Percentiles rank a stretch among this genome's conserved stretches.
These are phyloP conservation scores for Myxocyprinus asiaticus DNA, from an alignment of 2,113 vertebrate genomes.

Conservation along the genomic window DNA sequence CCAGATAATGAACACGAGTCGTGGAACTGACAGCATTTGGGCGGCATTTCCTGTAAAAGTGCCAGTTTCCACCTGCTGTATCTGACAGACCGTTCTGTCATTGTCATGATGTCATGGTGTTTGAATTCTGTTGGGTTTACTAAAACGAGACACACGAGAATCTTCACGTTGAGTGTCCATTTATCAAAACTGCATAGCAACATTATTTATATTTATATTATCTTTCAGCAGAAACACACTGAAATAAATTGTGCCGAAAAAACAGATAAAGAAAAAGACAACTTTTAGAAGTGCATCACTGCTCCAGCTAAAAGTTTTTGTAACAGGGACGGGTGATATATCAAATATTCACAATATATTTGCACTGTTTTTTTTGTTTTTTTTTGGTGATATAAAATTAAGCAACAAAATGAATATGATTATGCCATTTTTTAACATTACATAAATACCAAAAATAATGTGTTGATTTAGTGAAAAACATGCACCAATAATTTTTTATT, in stretches of 20 bases:
- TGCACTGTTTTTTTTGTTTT: background rate
- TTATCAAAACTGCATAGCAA: no score
- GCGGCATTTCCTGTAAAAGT: background rate
- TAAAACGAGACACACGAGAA: no score
- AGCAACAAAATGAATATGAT: no score
- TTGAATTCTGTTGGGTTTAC: no score
- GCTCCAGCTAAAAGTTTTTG: background rate
- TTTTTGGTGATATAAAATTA: background rate
- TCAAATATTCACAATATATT: background rate
- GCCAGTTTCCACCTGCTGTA: background rate
- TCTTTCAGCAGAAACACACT: no score
- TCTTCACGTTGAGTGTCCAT: no score
- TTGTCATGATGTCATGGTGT: background rate
- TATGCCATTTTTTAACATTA: no score
- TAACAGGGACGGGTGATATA: background rate
- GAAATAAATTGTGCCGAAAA: background rate
- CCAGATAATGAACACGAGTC: slow-evolving; percentile 12
- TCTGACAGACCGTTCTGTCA: slow-evolving; percentile 13
- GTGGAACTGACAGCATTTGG: slow-evolving; percentile 23
- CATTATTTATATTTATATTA: no score
- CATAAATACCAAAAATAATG: no score
- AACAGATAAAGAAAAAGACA: slow-evolving; percentile 6
- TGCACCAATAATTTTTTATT: no score
- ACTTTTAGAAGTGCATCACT: background rate
- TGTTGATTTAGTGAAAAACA: no score